Percentiles rank a stretch among this genome's conserved stretches.
Conservation (phyloP, 92 coral and sea anemone species). For the Parazoanthus swiftii region DNA sequence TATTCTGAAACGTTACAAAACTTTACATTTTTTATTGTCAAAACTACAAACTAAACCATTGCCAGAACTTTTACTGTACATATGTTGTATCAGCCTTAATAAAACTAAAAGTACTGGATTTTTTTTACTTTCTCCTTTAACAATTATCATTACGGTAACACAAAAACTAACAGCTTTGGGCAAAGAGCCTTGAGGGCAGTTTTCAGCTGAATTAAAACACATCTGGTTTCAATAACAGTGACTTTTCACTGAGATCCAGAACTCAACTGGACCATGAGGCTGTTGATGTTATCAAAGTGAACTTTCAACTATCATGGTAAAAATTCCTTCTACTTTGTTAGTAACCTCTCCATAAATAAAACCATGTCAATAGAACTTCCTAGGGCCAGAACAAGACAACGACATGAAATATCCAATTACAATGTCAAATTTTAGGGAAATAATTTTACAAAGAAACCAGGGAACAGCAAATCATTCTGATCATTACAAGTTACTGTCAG, state of each 20-base stretch:
- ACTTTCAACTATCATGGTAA: not conserved
- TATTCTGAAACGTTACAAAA: not conserved
- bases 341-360: not conserved
- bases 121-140: not conserved
- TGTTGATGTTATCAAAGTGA: not conserved
- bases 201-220: not conserved
- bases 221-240: constrained; percentile 36
- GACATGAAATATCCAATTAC: constrained; percentile 6
- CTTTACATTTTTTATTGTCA: not conserved
- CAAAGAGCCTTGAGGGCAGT: constrained; percentile 33
- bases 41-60: not conserved
- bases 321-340: not conserved
- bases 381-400: not conserved
- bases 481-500: not conserved
- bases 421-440: not conserved
- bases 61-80: too few relatives aligned
- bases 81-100: not conserved
- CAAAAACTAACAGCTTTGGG: constrained; percentile 2
- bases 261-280: not conserved
- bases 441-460: constrained; percentile 1
- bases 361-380: not conserved
- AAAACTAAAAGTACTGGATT: not conserved
- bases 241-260: not conserved
- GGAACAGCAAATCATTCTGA: not conserved
- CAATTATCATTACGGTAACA: not conserved